phyloP scores from a whole-genome alignment of 35 echinoderm and acorn worm genomes.

The Amphiura filiformis region DNA sequence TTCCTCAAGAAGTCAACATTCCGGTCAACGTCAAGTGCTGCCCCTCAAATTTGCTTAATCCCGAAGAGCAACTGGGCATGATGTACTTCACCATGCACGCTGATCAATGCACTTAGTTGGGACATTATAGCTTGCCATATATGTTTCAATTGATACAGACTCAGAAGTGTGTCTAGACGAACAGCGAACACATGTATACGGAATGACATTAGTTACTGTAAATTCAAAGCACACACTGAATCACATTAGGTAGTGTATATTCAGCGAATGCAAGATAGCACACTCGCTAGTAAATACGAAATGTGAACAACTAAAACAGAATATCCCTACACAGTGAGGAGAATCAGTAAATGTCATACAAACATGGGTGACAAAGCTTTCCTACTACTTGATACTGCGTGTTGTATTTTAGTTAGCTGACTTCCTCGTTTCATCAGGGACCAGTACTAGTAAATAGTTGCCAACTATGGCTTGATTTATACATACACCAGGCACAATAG shows the following conservation, averaged over 20 bases:
- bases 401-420: not conserved
- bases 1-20: not conserved
- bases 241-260: not conserved
- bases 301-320: not conserved
- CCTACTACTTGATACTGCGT: not conserved
- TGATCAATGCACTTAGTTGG: not conserved
- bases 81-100: not conserved
- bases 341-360: not conserved
- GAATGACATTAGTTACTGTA: not conserved
- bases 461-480: no score
- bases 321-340: not conserved
- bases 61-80: not conserved
- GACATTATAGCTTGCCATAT: not conserved
- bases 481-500: no score
- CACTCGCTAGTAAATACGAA: no score
- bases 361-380: not conserved
- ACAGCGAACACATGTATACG: no score
- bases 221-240: not conserved
- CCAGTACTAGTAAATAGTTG: no score
- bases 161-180: no score
- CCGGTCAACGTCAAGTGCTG: not conserved
- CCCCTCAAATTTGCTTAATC: not conserved
- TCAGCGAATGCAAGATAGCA: not conserved
- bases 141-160: not conserved
- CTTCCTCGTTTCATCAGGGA: not conserved